Evolutionary conservation across 2,797 vertebrate species (phyloP), one percentile per base, ranked within the genome.

Genomic region (Molossus molossus): DNA sequence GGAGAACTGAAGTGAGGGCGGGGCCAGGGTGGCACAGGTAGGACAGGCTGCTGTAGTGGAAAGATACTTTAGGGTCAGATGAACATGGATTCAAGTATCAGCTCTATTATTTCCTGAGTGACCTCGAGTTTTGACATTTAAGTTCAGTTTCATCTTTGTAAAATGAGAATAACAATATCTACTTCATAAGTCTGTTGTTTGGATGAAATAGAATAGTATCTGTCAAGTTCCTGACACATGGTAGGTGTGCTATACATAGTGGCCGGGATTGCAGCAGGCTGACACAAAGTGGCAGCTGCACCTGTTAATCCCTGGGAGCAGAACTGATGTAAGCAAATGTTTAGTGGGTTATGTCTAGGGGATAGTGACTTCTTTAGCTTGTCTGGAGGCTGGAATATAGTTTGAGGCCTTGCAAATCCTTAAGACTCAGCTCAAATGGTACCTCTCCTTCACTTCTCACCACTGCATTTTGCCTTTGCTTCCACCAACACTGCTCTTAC

Each of bases 21-120:
- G 20, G 77, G 14, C 72, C 58, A 29, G 25, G 0, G 27, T 75
- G 72, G 29, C 58, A 10, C 20, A n/a, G 33, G 87, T 11, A 55
- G 62, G 40, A 23, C 55, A 45, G 23, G 14, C 25, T 53, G 48
- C 48, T 82, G 14, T 37, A 69, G 77, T 23, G 23, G 50, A 73
- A 73, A 92, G 58, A 48, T 27, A 11, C 72, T 87, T 94, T 79
- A 80, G 23, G 29, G 58, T 45, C 87, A 83, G 87, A 70, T 69
- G 55, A 48, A 70, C 27, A 18, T 70, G 33, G 53, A 29, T 62
- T 91, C 48, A 90, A 50, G 72, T 77, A 53, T 80, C 80, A 89
- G 58, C 75, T 84, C 21, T 40, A 60, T 64, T 58, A 45, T 48
- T 67, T 90, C 45, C 45, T 53, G 90, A 87, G n/a, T 90, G 90